These are phyloP conservation scores for Nemotelus nigrinus DNA, from an alignment of 2,888 invertebrate species.

Conservation along the genomic window DNA sequence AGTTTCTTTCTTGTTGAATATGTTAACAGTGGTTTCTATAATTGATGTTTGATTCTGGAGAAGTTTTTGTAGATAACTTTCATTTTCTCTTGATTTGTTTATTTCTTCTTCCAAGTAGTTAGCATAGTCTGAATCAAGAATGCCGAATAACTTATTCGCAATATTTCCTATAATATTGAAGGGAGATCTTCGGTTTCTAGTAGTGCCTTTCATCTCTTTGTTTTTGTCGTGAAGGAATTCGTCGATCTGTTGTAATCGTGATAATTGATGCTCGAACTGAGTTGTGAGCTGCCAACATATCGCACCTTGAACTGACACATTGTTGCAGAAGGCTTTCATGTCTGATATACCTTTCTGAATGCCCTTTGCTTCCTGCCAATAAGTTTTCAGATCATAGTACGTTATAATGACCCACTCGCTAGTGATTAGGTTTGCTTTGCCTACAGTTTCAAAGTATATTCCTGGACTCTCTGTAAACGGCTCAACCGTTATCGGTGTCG, in stretches of 20 bases:
- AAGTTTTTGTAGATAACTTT: background rate
- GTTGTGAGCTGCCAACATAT: background rate
- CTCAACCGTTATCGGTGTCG: too few species aligned
- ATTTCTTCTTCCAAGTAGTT: background rate
- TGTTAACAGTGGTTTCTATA: background rate
- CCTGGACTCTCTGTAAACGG: background rate
- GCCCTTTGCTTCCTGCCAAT: background rate
- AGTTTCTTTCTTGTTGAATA: background rate
- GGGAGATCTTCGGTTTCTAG: background rate
- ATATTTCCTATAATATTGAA: background rate
- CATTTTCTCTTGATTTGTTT: too few species aligned
- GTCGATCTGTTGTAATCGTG: background rate
- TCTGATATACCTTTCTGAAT: too few species aligned
- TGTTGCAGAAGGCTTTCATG: background rate
- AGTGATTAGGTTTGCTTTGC: background rate
- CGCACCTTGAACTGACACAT: background rate
- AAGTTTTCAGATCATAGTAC: background rate
- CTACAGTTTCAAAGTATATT: background rate
- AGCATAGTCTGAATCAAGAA: constrained; percentile 7
- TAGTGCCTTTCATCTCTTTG: too few species aligned
- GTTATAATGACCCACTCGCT: background rate
- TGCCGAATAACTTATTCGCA: constrained; percentile 6
- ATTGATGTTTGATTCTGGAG: constrained; percentile 4
- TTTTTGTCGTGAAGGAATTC: background rate
- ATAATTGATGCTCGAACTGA: background rate